These are phyloP conservation scores for Zosterops pallidus DNA, from an alignment of 2,113 vertebrate genomes.

Conservation along the genomic window DNA sequence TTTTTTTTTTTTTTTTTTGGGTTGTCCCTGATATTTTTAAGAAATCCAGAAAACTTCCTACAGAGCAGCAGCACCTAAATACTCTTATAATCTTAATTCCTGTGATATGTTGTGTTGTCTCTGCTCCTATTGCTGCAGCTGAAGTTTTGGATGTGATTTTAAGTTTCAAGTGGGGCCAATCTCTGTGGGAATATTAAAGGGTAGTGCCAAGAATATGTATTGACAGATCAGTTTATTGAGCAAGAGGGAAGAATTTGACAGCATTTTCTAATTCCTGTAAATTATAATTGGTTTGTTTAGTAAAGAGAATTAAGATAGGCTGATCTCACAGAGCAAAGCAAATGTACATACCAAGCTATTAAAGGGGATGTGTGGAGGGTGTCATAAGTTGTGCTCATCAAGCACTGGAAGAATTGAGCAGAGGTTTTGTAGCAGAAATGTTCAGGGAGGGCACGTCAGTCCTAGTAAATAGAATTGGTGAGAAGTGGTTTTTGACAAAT, in stretches of 20 bases:
- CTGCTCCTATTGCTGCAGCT: not conserved
- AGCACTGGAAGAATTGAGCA: not conserved
- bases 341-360: not conserved
- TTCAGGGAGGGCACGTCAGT: not conserved
- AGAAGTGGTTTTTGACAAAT: not conserved
- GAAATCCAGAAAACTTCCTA: not conserved
- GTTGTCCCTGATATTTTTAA: not conserved
- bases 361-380: fast-evolving
- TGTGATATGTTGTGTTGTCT: not conserved
- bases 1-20: no score
- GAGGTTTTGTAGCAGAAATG: not conserved
- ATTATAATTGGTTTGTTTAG: not conserved
- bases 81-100: not conserved
- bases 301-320: not conserved
- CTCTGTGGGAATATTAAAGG: not conserved
- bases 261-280: not conserved
- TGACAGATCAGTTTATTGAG: not conserved
- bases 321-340: not conserved
- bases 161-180: not conserved
- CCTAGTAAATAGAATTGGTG: not conserved
- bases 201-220: not conserved
- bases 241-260: not conserved
- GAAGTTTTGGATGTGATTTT: not conserved
- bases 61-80: not conserved
- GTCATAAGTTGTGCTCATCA: not conserved